Percentiles rank a stretch among this genome's conserved stretches.
Conservation (phyloP, 2,888 invertebrate genomes). For the Cryptocheilus praepositus region DNA sequence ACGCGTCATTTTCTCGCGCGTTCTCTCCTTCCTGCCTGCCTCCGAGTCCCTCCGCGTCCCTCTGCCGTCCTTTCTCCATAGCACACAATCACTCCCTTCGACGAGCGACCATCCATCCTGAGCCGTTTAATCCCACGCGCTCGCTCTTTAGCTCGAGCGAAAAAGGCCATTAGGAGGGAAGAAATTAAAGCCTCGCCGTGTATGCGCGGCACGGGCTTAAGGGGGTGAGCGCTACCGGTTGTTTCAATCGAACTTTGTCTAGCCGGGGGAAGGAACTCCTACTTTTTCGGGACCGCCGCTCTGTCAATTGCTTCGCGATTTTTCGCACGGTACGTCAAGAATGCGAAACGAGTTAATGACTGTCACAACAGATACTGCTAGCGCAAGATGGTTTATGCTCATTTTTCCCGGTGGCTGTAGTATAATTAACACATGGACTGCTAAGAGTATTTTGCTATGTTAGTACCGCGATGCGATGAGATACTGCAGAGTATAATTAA, state of each 20-base stretch:
- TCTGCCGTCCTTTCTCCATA: not conserved
- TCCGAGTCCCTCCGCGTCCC: conserved; percentile 11
- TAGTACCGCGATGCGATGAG: too few relatives aligned
- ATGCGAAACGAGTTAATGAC: too few relatives aligned
- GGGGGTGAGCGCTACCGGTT: conserved; percentile 26
- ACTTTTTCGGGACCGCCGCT: too few relatives aligned
- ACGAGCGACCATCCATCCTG: conserved; percentile 32
- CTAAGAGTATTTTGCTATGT: too few relatives aligned
- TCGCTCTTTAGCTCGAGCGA: conserved; percentile 52
- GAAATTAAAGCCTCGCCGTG: conserved; percentile 51
- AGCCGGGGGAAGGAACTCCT: too few relatives aligned
- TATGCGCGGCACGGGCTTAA: conserved; percentile 42
- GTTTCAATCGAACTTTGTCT: conserved; percentile 28
- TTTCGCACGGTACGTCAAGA: too few relatives aligned
- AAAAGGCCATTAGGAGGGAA: conserved; percentile 56
- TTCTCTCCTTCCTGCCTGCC: conserved; percentile 13
- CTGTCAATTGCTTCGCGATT: too few relatives aligned
- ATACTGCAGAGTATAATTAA: too few relatives aligned
- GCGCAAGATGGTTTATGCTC: too few relatives aligned
- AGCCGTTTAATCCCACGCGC: conserved; percentile 56
- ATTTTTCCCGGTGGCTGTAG: too few relatives aligned
- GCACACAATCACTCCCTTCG: conserved; percentile 27
- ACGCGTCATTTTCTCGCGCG: conserved; percentile 15
- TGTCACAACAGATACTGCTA: too few relatives aligned
- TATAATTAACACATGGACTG: too few relatives aligned